Conservation (phyloP, 2,113 vertebrate species). For the Pelodiscus sinensis region DNA sequence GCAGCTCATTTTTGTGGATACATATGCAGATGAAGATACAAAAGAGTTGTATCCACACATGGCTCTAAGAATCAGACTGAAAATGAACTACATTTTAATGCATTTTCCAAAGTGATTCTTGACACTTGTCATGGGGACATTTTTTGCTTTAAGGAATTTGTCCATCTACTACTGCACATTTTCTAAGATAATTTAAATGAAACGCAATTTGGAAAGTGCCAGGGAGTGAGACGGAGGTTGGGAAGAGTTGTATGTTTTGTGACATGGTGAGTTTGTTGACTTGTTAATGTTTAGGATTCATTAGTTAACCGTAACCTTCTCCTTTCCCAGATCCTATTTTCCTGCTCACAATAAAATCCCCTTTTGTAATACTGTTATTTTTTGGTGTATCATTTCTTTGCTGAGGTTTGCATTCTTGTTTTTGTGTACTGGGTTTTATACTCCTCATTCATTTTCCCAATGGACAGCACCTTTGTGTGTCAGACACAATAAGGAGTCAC, state of each 20-base stretch:
- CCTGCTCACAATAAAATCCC: background rate
- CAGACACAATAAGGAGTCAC: background rate
- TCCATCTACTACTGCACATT: background rate
- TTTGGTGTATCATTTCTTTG: background rate
- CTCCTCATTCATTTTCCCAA: background rate
- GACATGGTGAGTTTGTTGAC: background rate
- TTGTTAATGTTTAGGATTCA: background rate
- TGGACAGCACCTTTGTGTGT: background rate
- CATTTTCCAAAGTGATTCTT: background rate
- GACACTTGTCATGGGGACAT: background rate
- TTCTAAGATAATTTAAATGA: constrained; percentile 20
- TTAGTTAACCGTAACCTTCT: background rate
- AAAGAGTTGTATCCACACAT: too few species aligned
- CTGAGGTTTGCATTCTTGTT: background rate
- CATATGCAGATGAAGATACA: too few species aligned
- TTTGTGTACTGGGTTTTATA: background rate
- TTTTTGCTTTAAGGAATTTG: constrained; percentile 13
- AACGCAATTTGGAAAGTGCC: background rate
- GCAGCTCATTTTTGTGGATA: too few species aligned
- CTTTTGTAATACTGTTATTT: background rate
- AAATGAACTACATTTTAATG: background rate
- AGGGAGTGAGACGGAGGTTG: background rate
- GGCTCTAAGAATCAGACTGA: background rate
- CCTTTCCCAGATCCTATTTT: background rate
- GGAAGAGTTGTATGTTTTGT: background rate